Evolutionary conservation across 2,888 invertebrate genomes (phyloP).

Genomic region (Papilio gigon): DNA sequence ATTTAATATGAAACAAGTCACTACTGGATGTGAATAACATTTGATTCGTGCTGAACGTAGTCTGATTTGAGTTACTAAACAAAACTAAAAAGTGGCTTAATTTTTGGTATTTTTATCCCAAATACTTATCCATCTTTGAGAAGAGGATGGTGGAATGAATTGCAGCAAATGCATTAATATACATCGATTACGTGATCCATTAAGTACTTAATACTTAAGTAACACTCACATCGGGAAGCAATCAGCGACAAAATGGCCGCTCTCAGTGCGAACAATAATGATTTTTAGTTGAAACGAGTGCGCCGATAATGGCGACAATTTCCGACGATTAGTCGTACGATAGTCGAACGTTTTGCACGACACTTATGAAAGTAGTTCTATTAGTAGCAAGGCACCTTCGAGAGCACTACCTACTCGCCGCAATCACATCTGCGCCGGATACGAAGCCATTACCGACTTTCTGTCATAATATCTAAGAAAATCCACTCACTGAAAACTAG

Average conservation of each 20-base stretch:
- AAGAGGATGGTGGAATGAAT: constrained; percentile 41
- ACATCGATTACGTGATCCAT: constrained; percentile 24
- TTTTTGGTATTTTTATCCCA: not conserved
- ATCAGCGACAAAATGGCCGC: constrained; percentile 75
- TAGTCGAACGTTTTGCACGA: constrained; percentile 67
- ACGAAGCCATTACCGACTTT: constrained; percentile 28
- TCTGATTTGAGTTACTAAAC: too few relatives aligned
- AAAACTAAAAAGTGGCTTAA: too few relatives aligned
- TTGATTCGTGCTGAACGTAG: too few relatives aligned
- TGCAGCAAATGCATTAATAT: constrained; percentile 1
- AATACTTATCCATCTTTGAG: not conserved
- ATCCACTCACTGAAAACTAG: not conserved
- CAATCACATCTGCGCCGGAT: constrained; percentile 26
- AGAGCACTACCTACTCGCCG: constrained; percentile 52
- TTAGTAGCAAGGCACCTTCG: constrained; percentile 57
- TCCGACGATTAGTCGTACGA: constrained; percentile 77
- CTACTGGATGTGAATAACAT: not conserved
- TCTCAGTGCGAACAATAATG: constrained; percentile 81
- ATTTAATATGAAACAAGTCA: constrained; percentile 43
- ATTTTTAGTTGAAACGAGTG: constrained; percentile 79
- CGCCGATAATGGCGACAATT: constrained; percentile 79
- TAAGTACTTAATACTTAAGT: constrained; percentile 37
- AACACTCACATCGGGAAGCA: constrained; percentile 55
- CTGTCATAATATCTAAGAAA: constrained; percentile 4
- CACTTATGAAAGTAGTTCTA: constrained; percentile 72